These are phyloP conservation scores for Dendrocopos noguchii DNA, from an alignment of 2,113 vertebrate genomes.

Conservation along the genomic window DNA sequence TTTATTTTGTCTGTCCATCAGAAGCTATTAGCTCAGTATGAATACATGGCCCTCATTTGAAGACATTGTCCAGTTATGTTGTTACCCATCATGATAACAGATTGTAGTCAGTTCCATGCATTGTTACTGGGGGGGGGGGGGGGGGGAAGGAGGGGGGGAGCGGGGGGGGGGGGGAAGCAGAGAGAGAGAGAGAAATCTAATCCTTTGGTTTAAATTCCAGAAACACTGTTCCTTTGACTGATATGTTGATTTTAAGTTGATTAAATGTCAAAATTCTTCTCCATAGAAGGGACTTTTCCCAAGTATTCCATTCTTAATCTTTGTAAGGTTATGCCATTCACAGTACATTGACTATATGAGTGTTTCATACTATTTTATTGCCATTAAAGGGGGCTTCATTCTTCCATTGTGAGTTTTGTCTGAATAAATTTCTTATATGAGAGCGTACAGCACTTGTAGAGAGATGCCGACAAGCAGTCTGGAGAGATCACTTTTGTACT, in stretches of 20 bases:
- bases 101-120: not conserved
- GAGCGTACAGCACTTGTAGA: slow-evolving; percentile 47
- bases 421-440: slow-evolving; percentile 69
- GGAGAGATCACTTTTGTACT: slow-evolving; percentile 62
- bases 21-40: not conserved
- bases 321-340: slow-evolving; percentile 46
- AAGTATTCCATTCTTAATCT: slow-evolving; percentile 27
- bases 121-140: too few relatives aligned
- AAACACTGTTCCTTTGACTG: not conserved
- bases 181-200: not conserved
- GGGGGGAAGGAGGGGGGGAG: too few relatives aligned
- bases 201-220: slow-evolving; percentile 8
- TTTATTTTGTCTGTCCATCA: not conserved
- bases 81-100: not conserved
- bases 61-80: not conserved
- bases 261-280: slow-evolving; percentile 41
- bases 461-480: slow-evolving; percentile 54
- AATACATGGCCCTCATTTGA: not conserved
- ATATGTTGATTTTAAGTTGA: slow-evolving; percentile 19
- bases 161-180: too few relatives aligned
- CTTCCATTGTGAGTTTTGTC: slow-evolving; percentile 60
- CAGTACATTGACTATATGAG: slow-evolving; percentile 42
- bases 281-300: not conserved
- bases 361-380: slow-evolving; percentile 61
- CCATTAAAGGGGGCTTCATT: slow-evolving; percentile 62